These are phyloP conservation scores for Synodontis membranacea DNA, from an alignment of 2,113 vertebrate species.

Conservation along the genomic window DNA sequence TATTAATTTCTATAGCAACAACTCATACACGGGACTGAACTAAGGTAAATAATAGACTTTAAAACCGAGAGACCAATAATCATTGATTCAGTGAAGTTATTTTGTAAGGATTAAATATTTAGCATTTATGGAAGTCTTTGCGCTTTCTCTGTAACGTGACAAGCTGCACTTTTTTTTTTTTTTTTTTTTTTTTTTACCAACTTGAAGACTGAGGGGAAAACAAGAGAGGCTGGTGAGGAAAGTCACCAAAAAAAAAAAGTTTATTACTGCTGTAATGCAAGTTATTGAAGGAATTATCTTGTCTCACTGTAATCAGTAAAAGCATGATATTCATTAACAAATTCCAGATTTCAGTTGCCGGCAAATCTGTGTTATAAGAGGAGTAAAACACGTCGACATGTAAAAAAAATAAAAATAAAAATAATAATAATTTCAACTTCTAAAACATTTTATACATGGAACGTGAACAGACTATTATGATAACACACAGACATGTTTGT, in stretches of 20 bases:
- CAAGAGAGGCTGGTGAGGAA: background rate
- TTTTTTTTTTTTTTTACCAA: background rate
- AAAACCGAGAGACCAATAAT: background rate
- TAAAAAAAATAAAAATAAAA: too few relatives aligned
- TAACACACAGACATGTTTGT: background rate
- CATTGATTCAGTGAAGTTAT: background rate
- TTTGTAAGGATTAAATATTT: background rate
- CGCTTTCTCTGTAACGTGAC: background rate
- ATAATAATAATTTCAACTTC: too few relatives aligned
- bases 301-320: background rate
- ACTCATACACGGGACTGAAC: background rate
- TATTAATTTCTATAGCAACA: background rate
- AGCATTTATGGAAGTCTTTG: background rate
- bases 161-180: background rate
- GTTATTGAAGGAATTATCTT: background rate
- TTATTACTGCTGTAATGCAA: background rate
- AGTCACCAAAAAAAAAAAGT: too few relatives aligned
- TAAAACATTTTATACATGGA: background rate
- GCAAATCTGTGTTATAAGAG: background rate
- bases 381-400: background rate
- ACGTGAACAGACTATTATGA: background rate
- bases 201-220: background rate
- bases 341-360: background rate
- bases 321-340: background rate
- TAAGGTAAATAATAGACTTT: background rate